Evolutionary conservation across 2,113 vertebrate species (phyloP), one percentile per base, ranked within the genome.

Genomic region (Seriola quinqueradiata): DNA sequence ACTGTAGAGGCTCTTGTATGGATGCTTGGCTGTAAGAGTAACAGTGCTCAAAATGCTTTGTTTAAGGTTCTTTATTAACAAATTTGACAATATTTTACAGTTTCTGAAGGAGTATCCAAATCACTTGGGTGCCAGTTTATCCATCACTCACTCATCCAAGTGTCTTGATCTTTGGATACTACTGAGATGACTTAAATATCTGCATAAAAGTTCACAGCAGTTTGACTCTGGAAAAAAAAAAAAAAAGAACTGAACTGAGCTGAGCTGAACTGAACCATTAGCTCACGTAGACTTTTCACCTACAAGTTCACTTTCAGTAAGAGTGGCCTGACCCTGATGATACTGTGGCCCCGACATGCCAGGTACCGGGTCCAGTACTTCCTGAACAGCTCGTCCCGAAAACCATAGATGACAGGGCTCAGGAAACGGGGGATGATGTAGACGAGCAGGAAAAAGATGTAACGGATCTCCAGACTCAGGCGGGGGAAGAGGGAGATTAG

Each of bases 351-450:
- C 21, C 58, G 60, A 44, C 87, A 88, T 0, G 23, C 55, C 59
- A 96, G 77, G 82, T 87, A 73, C 19, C 81, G 89, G 9, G 70
- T 76, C 95, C 94, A 95, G 89, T 94, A 95, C 70, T 81, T 95
- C 14, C 93, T 83, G 83, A 96, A 96, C 58, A 86, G 92, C 69
- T 95, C 88, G 32, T 96, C 95, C 21, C 95, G 71, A 48, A 95
- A 95, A 0, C 95, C 95, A 16, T 96, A 96, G 74, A 96, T 94
- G 50, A 96, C 85, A 0, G 95, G 95, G 63, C 95, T 96, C 58
- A 96, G 77, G 80, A 96, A 96, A 4, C 95, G 92, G 0, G 95
- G 95, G 21, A 95, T 95, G 73, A 96, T 94, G 86, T 96, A 96
- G 23, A 96, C 95, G 34, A 95, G 82, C 82, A 96, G 84, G 81